Evolutionary conservation across 2,113 vertebrate genomes (phyloP).

Genomic region (Ramphastos sulfuratus): DNA sequence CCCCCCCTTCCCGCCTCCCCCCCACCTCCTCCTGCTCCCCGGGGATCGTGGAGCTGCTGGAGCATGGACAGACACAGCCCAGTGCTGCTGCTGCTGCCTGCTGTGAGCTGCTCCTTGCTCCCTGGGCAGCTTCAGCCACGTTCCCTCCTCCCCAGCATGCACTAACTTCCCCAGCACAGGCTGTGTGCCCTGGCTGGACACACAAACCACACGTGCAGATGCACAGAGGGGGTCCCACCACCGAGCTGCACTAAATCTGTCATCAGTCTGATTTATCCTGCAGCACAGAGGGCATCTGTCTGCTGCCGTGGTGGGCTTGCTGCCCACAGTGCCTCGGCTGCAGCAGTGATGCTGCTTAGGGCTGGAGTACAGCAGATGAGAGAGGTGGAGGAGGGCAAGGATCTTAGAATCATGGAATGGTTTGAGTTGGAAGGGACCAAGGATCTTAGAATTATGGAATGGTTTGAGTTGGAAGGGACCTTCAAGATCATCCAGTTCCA

Average conservation of each 20-base stretch:
- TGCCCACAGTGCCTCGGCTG: accelerated
- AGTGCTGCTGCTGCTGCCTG: neutral
- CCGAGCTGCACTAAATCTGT: neutral
- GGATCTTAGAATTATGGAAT: neutral
- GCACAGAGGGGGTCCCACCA: accelerated
- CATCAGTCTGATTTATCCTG: neutral
- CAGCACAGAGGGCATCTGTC: accelerated
- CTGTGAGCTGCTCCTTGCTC: neutral
- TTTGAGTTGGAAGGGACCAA: no score
- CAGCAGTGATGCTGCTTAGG: neutral
- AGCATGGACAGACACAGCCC: neutral
- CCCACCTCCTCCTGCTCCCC: neutral
- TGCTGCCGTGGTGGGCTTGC: accelerated
- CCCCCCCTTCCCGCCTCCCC: neutral
- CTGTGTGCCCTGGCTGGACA: neutral
- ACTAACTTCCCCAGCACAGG: accelerated
- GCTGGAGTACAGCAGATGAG: accelerated
- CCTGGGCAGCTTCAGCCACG: neutral
- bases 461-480: no score
- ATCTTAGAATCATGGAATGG: neutral
- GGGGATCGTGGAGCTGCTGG: neutral
- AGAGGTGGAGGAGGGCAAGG: neutral
- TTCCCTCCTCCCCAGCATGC: neutral
- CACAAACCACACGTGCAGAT: accelerated
- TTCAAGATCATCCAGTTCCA: no score